Evolutionary conservation across 2,113 vertebrate genomes (phyloP).

Genomic region (Syngnathus typhle): DNA sequence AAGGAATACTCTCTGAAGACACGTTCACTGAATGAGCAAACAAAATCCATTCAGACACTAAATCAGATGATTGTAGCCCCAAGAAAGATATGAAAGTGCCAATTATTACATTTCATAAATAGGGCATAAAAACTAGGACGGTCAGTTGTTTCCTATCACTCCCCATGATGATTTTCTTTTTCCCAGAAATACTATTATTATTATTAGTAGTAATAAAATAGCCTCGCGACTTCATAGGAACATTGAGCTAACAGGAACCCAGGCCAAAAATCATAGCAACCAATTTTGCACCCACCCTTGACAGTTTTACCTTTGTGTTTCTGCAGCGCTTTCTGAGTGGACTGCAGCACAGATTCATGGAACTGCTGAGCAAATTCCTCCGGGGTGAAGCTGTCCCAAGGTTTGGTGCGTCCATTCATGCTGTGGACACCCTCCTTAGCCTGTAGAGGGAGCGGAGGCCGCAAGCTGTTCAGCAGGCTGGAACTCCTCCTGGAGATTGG

Average conservation of each 20-base stretch:
- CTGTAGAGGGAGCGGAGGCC: conserved; percentile 69
- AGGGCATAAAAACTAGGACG: not conserved
- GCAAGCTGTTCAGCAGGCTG: conserved; percentile 83
- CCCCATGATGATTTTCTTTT: no score
- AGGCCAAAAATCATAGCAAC: not conserved
- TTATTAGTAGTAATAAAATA: no score
- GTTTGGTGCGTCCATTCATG: conserved; percentile 86
- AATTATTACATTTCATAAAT: not conserved
- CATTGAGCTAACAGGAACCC: not conserved
- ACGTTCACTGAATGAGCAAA: not conserved
- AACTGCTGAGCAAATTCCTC: conserved; percentile 99
- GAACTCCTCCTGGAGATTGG: conserved; percentile 75
- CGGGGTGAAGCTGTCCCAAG: conserved; percentile 90
- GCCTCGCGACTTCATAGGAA: no score
- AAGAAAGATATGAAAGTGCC: not conserved
- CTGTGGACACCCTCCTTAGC: conserved; percentile 82
- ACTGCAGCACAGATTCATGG: conserved; percentile 96
- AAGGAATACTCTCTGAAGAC: not conserved
- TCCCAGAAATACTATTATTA: no score
- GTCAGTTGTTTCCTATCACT: not conserved
- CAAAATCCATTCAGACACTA: not conserved
- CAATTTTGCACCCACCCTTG: not conserved
- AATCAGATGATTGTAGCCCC: not conserved
- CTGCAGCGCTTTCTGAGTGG: conserved; percentile 95
- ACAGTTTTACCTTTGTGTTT: conserved; percentile 86